Percentiles rank a stretch among this genome's conserved stretches.
Conservation (phyloP, 2,888 invertebrate genomes). For the Caenorhabditis plicata region DNA sequence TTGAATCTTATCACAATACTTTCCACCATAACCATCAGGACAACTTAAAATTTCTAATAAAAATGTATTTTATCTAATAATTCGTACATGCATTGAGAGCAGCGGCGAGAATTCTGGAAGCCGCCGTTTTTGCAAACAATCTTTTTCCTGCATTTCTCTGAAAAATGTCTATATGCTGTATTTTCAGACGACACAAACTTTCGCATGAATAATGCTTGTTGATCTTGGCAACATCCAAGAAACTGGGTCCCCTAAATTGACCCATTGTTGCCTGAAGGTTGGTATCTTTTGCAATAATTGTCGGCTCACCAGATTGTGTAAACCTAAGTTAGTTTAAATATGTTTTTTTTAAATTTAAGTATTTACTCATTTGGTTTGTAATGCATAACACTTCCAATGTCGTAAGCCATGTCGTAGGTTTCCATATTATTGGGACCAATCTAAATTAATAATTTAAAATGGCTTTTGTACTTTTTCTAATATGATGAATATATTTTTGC, state of each 20-base stretch:
- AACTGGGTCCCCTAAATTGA: conserved; percentile 32
- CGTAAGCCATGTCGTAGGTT: conserved; percentile 31
- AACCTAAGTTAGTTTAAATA: conserved; percentile 12
- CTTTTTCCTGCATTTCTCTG: conserved; percentile 3
- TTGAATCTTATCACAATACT: conserved; percentile 21
- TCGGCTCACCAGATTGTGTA: conserved; percentile 21
- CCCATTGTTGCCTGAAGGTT: conserved; percentile 42
- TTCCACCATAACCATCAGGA: conserved; percentile 30
- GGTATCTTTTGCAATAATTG: conserved; percentile 33
- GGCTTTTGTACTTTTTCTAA: background rate
- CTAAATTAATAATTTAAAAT: background rate
- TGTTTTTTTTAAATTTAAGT: background rate
- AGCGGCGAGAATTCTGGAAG: conserved; percentile 6
- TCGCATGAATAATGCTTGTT: conserved; percentile 35
- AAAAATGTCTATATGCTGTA: background rate
- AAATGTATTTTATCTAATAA: conserved; percentile 2
- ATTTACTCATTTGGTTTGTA: conserved; percentile 37
- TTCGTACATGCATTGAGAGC: conserved; percentile 7
- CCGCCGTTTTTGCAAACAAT: conserved; percentile 8
- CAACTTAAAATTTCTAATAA: no score
- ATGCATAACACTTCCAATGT: conserved; percentile 46
- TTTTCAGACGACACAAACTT: conserved; percentile 1
- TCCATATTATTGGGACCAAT: conserved; percentile 20
- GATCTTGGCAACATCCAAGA: conserved; percentile 33
- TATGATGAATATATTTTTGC: no score